Conservation (phyloP, 2,888 invertebrate genomes). For the Arctia plantaginis region DNA sequence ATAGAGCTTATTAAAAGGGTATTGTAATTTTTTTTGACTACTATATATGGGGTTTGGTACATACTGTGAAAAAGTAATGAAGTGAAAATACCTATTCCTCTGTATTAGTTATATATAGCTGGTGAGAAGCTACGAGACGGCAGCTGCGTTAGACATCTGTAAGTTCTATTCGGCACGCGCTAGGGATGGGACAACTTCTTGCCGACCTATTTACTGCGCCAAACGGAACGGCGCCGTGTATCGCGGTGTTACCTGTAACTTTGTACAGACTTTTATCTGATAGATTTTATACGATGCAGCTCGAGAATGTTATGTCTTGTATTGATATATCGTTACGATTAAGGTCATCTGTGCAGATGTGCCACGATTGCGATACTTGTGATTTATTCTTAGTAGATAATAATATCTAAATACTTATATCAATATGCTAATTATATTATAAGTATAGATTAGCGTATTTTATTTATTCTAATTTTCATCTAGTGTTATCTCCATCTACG, state of each 20-base stretch:
- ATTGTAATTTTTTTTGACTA: not conserved
- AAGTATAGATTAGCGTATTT: not conserved
- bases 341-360: not conserved
- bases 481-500: too few species aligned
- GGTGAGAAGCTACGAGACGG: slow-evolving; percentile 43
- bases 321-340: not conserved
- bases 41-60: not conserved
- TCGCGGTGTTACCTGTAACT: slow-evolving; percentile 55
- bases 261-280: slow-evolving; percentile 51
- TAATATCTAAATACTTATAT: not conserved
- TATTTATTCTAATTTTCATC: not conserved
- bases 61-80: not conserved
- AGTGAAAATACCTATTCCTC: slow-evolving; percentile 31
- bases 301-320: slow-evolving; percentile 43
- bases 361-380: not conserved
- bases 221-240: slow-evolving; percentile 54
- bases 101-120: slow-evolving; percentile 38
- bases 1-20: not conserved
- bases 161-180: slow-evolving; percentile 58
- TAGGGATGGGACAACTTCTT: slow-evolving; percentile 59
- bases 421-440: not conserved
- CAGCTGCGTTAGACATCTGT: slow-evolving; percentile 53
- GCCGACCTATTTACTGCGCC: slow-evolving; percentile 66
- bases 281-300: slow-evolving; percentile 55
- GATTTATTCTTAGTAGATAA: not conserved